A percentile compares a stretch with the other conserved stretches of the same genome.
These are phyloP conservation scores for Pterocles orientalis DNA, from an alignment of 2,113 vertebrate species.

Conservation along the genomic window DNA sequence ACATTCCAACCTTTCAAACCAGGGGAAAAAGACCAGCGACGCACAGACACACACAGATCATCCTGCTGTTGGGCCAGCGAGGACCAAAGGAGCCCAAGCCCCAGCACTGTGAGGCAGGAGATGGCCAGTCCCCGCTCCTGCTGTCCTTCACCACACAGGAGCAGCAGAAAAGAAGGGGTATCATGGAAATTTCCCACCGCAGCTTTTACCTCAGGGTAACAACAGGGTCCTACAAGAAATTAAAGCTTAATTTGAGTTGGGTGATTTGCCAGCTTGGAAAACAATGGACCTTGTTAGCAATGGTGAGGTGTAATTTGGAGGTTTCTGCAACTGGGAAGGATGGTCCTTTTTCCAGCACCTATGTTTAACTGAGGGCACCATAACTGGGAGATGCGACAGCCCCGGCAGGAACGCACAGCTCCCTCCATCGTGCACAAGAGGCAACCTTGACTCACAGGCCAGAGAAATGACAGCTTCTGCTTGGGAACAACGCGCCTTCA, in stretches of 20 bases:
- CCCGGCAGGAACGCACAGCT: not conserved
- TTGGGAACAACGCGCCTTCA: constrained; percentile 21
- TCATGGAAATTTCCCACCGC: constrained; percentile 34
- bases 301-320: not conserved
- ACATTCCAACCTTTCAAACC: not conserved
- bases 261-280: not conserved
- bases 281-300: constrained; percentile 16
- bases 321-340: not conserved
- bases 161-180: not conserved
- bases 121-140: not conserved
- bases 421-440: not conserved
- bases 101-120: rapidly evolving
- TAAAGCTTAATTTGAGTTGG: not conserved
- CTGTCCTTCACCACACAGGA: not conserved
- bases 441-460: not conserved
- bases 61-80: not conserved
- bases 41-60: not conserved
- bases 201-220: constrained; percentile 13
- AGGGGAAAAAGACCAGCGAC: not conserved
- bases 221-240: constrained; percentile 30
- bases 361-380: not conserved
- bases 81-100: not conserved
- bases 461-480: not conserved
- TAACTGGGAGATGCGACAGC: not conserved
- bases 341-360: not conserved